Base-by-base conservation (phyloP, 2,888 invertebrate genomes). In the Spodoptera littoralis region DNA sequence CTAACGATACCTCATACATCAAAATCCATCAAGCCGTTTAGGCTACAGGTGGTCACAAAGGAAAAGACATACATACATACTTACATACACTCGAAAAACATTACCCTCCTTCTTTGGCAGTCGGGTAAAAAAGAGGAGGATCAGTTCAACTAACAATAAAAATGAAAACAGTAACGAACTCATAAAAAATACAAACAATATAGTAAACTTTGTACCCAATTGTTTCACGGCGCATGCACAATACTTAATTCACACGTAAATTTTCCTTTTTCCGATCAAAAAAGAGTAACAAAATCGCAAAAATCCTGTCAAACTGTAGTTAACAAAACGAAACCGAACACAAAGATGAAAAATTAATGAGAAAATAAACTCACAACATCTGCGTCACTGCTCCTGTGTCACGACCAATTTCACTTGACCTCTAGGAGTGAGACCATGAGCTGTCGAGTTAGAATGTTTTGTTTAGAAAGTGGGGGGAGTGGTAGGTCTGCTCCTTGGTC, bases 311-410 rank as follows among this genome's bases (percentile, higher is more conserved):
- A 82, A 83, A 85, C 76, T 76, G 76, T 77, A 83, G 83, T 84
- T 83, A 86, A 77, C 78, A 73, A 71, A 70, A 77, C 78, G 74
- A 82, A 85, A 84, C 82, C 82, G 76, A 85, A 84, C 80, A 79
- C 73, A 78, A 77, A 80, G 84, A 89, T 90, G 89, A 90, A 90
- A 90, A 86, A 88, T 89, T 90, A 89, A 90, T 89, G 89, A 85
- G 87, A 86, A 88, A 85, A 89, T 89, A 89, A 89, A 87, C 89
- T 88, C 84, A 88, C 84, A 84, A 79, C 89, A 90, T 89, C 89
- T 89, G 89, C 85, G 87, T 84, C 86, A 81, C 83, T 83, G 83
- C 81, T 81, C 75, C 67, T 71, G 76, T 73, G 79, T 76, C 73
- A 59, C 57, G 63, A 67, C 89, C 87, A 88, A 73, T 79, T 65